Percentiles rank a stretch among this genome's conserved stretches.
These are phyloP conservation scores for Pteropus alecto DNA, from an alignment of 2,113 vertebrate species.

Conservation along the genomic window DNA sequence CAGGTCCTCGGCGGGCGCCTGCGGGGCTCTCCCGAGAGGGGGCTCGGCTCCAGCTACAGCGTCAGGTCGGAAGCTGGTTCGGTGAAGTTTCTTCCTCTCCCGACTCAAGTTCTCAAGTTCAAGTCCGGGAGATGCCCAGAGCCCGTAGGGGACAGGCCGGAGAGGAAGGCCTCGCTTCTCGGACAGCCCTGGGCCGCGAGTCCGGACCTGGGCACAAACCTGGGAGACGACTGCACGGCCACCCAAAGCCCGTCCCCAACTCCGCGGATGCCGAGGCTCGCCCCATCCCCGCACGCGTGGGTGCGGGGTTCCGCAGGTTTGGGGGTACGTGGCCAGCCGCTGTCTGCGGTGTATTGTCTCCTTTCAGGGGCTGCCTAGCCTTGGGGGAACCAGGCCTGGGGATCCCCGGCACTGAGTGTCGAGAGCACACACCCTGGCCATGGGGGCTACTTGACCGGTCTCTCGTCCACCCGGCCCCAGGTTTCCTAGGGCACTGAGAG, in stretches of 20 bases:
- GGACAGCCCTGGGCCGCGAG: fast-evolving
- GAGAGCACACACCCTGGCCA: fast-evolving
- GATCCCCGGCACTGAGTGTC: background rate
- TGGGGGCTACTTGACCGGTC: fast-evolving
- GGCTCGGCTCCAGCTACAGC: no score
- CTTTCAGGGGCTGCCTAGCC: background rate
- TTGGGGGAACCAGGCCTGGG: background rate
- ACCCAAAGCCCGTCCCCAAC: fast-evolving
- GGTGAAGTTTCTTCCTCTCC: background rate
- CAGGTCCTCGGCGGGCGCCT: background rate
- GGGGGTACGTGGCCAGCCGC: fast-evolving
- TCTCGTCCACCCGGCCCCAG: background rate
- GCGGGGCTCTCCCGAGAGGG: background rate
- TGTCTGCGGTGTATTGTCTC: background rate
- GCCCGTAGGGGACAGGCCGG: fast-evolving
- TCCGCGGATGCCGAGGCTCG: fast-evolving
- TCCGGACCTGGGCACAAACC: background rate
- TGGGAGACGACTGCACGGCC: background rate
- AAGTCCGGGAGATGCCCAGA: background rate
- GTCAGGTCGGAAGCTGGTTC: background rate
- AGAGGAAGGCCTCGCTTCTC: background rate
- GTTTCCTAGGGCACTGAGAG: background rate
- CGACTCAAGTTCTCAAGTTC: background rate
- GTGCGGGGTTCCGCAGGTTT: background rate
- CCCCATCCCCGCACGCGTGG: fast-evolving